Percentiles rank a stretch among this genome's conserved stretches.
Evolutionary conservation across 2,113 vertebrate genomes (phyloP).

Genomic region (Sakesphorus luctuosus): DNA sequence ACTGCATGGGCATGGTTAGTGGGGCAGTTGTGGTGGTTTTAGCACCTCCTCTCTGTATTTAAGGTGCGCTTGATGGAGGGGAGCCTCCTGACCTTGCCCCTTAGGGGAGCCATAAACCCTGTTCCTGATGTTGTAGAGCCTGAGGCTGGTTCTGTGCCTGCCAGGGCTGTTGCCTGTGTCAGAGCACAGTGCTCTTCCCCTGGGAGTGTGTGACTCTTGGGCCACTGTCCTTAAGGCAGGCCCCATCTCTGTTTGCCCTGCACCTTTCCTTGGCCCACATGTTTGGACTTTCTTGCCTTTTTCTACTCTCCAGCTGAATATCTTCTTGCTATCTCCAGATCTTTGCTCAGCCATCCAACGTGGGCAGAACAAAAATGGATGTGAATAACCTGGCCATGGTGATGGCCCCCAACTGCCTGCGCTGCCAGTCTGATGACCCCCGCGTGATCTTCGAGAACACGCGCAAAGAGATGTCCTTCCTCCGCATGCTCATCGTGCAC

Average conservation of each 20-base stretch:
- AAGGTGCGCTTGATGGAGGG: not conserved
- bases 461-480: constrained; percentile 91
- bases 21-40: not conserved
- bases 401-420: constrained; percentile 92
- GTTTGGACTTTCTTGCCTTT: not conserved
- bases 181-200: not conserved
- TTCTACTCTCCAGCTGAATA: not conserved
- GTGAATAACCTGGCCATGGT: constrained; percentile 95
- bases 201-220: not conserved
- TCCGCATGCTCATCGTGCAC: constrained; percentile 90
- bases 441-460: constrained; percentile 92
- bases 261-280: fast-evolving
- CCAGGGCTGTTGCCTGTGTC: not conserved
- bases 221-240: not conserved
- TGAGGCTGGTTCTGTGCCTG: not conserved
- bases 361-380: constrained; percentile 91
- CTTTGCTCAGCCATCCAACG: constrained; percentile 89
- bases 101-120: not conserved
- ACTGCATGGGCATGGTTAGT: fast-evolving
- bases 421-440: constrained; percentile 89
- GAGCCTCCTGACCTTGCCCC: not conserved
- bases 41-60: not conserved
- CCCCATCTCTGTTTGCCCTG: not conserved
- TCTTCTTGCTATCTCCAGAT: constrained; percentile 73
- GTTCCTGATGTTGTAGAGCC: not conserved